Evolutionary conservation across 2,113 vertebrate genomes (phyloP).

Genomic region (Cyrtonyx montezumae): DNA sequence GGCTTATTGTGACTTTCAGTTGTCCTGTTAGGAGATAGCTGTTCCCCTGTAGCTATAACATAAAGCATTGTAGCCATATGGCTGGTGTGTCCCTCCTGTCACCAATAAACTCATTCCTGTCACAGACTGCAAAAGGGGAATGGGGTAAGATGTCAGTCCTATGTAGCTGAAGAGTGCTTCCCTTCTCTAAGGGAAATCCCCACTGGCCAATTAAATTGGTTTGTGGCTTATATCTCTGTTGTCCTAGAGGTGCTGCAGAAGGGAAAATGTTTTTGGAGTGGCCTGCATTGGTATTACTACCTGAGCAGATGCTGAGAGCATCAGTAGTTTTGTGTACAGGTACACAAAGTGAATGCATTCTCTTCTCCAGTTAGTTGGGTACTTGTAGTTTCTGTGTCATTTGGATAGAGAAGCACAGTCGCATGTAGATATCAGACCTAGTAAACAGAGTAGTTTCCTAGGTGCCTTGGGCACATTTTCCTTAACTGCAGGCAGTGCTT

Average conservation of each 20-base stretch:
- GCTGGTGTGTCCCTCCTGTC: rapidly evolving
- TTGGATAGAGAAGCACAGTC: not conserved
- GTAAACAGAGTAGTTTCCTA: not conserved
- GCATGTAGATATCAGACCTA: not conserved
- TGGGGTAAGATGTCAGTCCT: not conserved
- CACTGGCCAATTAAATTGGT: not conserved
- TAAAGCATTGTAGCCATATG: not conserved
- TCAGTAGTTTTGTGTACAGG: not conserved
- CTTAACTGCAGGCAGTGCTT: not conserved
- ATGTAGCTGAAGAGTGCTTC: not conserved
- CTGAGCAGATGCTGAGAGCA: not conserved
- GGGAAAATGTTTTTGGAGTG: not conserved
- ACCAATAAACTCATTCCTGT: not conserved
- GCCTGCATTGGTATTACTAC: not conserved
- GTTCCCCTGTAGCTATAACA: not conserved
- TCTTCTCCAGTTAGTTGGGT: not conserved
- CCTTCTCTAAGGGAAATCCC: not conserved
- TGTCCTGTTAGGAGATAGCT: not conserved
- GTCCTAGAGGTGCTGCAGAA: not conserved
- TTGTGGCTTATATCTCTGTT: not conserved
- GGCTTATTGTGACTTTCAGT: not conserved
- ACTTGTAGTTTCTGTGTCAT: not conserved
- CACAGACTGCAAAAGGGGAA: not conserved
- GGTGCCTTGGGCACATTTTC: not conserved
- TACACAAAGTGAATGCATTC: not conserved